Conservation (phyloP, 2,888 invertebrate species). For the Aromia moschata region DNA sequence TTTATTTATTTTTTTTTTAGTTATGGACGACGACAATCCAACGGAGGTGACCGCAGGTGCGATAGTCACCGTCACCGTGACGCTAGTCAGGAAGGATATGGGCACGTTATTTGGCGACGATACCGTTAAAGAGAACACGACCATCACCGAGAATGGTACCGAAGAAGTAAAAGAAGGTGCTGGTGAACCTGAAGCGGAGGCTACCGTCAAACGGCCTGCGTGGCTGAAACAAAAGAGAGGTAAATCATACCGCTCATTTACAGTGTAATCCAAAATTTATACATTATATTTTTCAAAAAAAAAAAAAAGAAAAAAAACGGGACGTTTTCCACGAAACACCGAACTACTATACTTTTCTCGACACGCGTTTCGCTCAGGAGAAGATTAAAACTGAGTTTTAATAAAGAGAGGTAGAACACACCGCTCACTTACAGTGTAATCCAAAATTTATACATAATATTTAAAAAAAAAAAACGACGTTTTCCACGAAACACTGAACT, state of each 20-base stretch:
- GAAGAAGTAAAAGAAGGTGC: slow-evolving; percentile 58
- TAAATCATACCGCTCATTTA: slow-evolving; percentile 36
- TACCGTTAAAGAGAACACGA: slow-evolving; percentile 66
- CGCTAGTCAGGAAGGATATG: slow-evolving; percentile 84
- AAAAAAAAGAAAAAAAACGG: too few relatives aligned
- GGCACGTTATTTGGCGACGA: slow-evolving; percentile 84
- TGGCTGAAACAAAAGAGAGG: slow-evolving; percentile 82
- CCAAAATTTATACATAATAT: not conserved
- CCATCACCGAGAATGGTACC: slow-evolving; percentile 65
- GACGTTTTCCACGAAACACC: too few relatives aligned
- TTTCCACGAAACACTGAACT: too few relatives aligned
- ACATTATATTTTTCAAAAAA: not conserved
- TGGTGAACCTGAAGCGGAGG: slow-evolving; percentile 46
- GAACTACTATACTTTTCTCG: too few relatives aligned
- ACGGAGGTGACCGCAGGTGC: slow-evolving; percentile 97
- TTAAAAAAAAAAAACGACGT: too few relatives aligned
- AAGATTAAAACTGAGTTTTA: too few relatives aligned
- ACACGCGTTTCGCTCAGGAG: too few relatives aligned
- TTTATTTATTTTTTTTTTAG: slow-evolving; percentile 16
- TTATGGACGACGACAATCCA: slow-evolving; percentile 95
- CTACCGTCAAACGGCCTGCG: slow-evolving; percentile 75
- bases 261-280: not conserved
- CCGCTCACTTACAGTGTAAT: not conserved
- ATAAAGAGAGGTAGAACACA: slow-evolving; percentile 66
- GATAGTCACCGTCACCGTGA: slow-evolving; percentile 96